Evolutionary conservation across 1,140 invertebrate genomes (phyloP).

Genomic region (Ips typographus): DNA sequence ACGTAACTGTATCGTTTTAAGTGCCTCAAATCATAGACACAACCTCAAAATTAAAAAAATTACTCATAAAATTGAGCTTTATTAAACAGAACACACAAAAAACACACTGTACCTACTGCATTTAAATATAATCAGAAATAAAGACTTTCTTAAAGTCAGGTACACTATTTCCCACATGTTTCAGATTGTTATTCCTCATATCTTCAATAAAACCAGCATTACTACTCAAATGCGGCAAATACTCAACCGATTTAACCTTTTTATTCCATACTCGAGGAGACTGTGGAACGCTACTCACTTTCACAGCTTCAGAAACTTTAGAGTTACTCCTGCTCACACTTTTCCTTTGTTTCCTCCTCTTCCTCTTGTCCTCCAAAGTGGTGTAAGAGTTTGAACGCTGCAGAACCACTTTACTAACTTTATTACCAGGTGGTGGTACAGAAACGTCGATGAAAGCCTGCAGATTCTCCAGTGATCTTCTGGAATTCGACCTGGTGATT

Average conservation of each 20-base stretch:
- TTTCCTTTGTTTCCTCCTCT: conserved; percentile 35
- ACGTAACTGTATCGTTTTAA: too few species aligned
- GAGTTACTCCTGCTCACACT: conserved; percentile 34
- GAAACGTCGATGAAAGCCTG: conserved; percentile 43
- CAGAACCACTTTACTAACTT: conserved; percentile 21
- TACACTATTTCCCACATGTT: conserved; percentile 55
- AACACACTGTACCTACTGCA: neutral
- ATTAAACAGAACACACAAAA: neutral
- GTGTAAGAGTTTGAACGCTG: conserved; percentile 48
- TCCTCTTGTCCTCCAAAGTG: conserved; percentile 40
- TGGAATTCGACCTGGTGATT: conserved; percentile 48
- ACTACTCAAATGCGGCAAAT: conserved; percentile 37
- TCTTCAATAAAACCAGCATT: conserved; percentile 39
- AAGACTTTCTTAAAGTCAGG: conserved; percentile 61
- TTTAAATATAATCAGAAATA: conserved; percentile 57
- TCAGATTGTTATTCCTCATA: conserved; percentile 40
- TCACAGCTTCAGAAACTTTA: conserved; percentile 35
- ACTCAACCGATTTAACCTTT: conserved; percentile 43
- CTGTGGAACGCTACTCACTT: conserved; percentile 27
- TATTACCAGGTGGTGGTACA: neutral
- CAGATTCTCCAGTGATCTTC: conserved; percentile 48
- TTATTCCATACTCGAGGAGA: conserved; percentile 20
- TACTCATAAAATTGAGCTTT: too few species aligned
- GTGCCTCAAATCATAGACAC: too few species aligned
- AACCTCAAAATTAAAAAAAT: too few species aligned